Evolutionary conservation across 1,140 invertebrate genomes (phyloP).

Genomic region (Nixonia krombeini): DNA sequence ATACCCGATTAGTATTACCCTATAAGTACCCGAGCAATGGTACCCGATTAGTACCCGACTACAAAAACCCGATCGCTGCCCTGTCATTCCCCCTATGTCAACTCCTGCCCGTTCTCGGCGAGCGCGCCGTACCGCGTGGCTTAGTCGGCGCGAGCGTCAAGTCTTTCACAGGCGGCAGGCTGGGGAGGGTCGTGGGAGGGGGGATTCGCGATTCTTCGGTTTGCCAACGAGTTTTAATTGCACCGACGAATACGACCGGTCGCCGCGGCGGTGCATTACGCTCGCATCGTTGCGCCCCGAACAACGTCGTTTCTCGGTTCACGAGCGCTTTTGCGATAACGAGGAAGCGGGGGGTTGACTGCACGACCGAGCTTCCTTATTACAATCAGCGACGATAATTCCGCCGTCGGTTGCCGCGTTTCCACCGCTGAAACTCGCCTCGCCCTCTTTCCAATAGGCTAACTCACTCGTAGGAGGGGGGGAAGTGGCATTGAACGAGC

Average conservation of each 20-base stretch:
- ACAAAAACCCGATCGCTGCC: no score
- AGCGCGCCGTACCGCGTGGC: no score
- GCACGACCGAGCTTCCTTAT: slow-evolving; percentile 20
- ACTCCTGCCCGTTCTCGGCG: no score
- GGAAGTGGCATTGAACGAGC: no score
- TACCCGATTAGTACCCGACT: no score
- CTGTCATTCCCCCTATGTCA: no score
- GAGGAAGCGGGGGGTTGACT: slow-evolving; percentile 1
- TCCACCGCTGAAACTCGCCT: not conserved
- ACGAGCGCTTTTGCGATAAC: slow-evolving; percentile 24
- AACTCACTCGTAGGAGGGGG: no score
- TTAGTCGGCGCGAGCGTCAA: no score
- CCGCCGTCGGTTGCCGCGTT: not conserved
- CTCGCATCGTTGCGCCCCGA: slow-evolving; percentile 12
- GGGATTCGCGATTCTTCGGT: slow-evolving; percentile 4
- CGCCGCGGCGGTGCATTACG: slow-evolving; percentile 18
- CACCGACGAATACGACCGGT: slow-evolving; percentile 2
- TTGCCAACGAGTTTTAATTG: slow-evolving; percentile 20
- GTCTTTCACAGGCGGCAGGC: no score
- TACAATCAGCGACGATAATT: slow-evolving; percentile 19
- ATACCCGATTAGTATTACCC: no score
- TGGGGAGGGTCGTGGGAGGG: no score
- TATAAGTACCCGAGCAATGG: no score
- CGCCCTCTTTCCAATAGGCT: not conserved
- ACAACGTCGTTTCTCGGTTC: slow-evolving; percentile 14